Percentiles rank a stretch among this genome's conserved stretches.
Evolutionary conservation across 2,888 invertebrate genomes (phyloP).

Genomic region (Cistogaster globosa): DNA sequence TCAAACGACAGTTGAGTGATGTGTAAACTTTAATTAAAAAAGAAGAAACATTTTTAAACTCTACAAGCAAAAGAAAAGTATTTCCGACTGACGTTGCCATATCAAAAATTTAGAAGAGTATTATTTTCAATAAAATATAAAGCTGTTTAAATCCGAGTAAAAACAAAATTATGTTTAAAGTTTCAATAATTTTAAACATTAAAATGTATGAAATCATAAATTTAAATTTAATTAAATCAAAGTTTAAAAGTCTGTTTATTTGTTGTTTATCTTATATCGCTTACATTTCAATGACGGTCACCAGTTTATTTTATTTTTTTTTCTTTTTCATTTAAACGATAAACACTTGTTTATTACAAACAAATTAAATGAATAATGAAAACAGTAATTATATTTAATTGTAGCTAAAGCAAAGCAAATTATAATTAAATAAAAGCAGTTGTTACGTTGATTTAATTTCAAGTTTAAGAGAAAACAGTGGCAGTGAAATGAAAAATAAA

Average conservation of each 20-base stretch:
- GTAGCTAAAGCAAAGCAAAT: not conserved
- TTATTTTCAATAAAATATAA: no score
- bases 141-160: no score
- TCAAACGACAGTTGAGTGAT: no score
- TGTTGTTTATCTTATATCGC: not conserved
- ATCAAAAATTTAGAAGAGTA: no score
- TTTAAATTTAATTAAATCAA: not conserved
- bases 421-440: slow-evolving; percentile 14
- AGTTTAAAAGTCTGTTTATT: slow-evolving; percentile 12
- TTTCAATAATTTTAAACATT: no score
- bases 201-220: slow-evolving; percentile 12
- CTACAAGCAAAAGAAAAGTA: no score
- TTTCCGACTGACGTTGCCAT: no score
- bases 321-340: not conserved
- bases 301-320: no score
- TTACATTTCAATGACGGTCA: slow-evolving; percentile 4
- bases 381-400: slow-evolving; percentile 42
- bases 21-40: no score
- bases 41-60: no score
- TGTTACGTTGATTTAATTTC: slow-evolving; percentile 44
- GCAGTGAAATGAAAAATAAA: not conserved
- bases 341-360: slow-evolving; percentile 24
- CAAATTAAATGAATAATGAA: slow-evolving; percentile 18
- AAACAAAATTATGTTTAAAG: no score
- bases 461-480: slow-evolving; percentile 12